Evolutionary conservation across 2,888 invertebrate genomes (phyloP), one percentile per base, ranked within the genome.

Genomic region (Drosophila multiciliata): DNA sequence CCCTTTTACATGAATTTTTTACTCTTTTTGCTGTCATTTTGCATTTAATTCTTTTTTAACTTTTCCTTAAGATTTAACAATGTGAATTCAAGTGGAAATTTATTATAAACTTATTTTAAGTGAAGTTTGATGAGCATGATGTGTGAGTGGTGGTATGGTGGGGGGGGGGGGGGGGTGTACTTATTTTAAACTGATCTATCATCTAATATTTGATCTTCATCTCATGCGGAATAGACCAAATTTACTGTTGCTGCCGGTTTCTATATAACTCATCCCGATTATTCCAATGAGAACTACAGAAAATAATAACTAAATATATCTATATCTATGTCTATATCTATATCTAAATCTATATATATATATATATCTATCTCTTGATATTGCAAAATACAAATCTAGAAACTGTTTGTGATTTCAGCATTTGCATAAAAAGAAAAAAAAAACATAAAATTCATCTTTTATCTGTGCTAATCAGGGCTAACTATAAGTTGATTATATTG

Each of bases 61-160:
- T 32, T 20, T 11, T 23, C 40, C 45, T 32, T 48, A 49, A 73
- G 61, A 55, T 63, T 64, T 57, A 48, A 20, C 26, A 17, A 33
- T 53, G 74, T 77, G 77, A 77, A 77, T 15, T 35, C 60, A 57
- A 71, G 49, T 65, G 74, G 60, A 64, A 74, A 55, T 63, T 60
- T 55, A n/a, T 6, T 29, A 29, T 29, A 5, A 29, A 29, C 29
- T 29, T 48, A 40, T 42, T n/a, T 59, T 3, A 60, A 73, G 57
- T 72, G 57, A 20, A 33, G 40, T 17, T 63, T 53, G 9, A 15
- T 7, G n/a, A 40, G 40, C 0, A 20, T 11, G 12, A 20, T 17
- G 6, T 26, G 26, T 17, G 2, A 17, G 8, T 17, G 38, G 38
- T 17, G 4, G 26, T 4, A 26, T 1, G 5, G 3, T 23, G 12